Conservation (phyloP, 2,113 vertebrate genomes). For the Hypomesus transpacificus region DNA sequence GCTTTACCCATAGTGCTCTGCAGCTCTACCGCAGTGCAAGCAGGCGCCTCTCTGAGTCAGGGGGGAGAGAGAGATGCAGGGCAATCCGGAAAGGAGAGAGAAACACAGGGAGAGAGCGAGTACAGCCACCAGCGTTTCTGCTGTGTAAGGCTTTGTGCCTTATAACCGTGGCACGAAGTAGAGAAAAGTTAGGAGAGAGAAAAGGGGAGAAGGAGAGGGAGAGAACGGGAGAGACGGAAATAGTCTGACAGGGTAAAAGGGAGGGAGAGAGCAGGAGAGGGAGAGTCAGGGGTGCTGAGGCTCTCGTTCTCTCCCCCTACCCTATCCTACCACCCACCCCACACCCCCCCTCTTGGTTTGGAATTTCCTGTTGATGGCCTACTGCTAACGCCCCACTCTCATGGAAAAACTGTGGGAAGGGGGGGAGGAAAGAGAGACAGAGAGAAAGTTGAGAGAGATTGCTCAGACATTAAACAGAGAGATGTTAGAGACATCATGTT, state of each 20-base stretch:
- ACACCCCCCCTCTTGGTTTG: conserved; percentile 9
- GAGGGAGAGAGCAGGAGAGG: background rate
- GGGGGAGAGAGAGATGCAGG: conserved; percentile 25
- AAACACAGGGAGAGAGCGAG: background rate
- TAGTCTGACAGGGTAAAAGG: background rate
- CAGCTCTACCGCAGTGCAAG: conserved; percentile 44
- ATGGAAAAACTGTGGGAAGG: conserved; percentile 28
- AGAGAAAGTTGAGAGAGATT: background rate
- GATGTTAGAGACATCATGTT: conserved; percentile 13
- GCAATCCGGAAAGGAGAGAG: conserved; percentile 22
- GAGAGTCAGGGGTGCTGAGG: background rate
- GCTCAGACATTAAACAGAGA: conserved; percentile 6
- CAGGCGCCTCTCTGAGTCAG: conserved; percentile 42
- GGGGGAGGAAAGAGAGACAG: conserved; percentile 1
- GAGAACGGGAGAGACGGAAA: background rate
- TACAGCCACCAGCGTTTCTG: background rate
- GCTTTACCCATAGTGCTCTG: conserved; percentile 31
- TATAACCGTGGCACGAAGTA: too few species aligned
- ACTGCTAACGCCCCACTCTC: conserved; percentile 31
- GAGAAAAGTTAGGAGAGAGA: too few species aligned
- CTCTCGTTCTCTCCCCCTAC: background rate
- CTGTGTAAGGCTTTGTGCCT: too few species aligned
- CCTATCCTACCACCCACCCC: background rate
- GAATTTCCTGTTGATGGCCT: conserved; percentile 53
- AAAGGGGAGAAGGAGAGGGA: too few species aligned